Conservation (phyloP, 2,797 vertebrate genomes). For the Pseudotriccus pelzelni region DNA sequence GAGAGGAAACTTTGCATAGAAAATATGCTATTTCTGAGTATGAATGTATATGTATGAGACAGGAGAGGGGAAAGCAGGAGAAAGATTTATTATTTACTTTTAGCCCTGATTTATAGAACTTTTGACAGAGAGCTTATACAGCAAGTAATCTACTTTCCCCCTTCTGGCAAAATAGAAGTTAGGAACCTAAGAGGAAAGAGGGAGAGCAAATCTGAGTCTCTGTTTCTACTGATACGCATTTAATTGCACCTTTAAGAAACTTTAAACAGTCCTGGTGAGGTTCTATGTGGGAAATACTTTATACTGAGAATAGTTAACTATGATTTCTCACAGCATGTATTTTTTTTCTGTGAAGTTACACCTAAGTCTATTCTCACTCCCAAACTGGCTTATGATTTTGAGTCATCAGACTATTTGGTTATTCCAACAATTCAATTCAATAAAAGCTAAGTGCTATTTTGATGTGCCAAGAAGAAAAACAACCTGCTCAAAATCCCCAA, state of each 20-base stretch:
- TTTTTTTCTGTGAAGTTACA: background rate
- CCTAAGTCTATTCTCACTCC: background rate
- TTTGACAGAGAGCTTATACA: background rate
- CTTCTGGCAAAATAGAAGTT: background rate
- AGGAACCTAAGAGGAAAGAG: background rate
- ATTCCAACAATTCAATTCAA: background rate
- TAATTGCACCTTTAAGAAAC: background rate
- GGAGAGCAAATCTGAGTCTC: background rate
- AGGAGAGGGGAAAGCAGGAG: background rate
- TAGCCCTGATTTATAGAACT: background rate
- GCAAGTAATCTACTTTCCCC: background rate
- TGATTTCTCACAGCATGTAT: background rate
- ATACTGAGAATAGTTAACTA: background rate
- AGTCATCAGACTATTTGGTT: background rate
- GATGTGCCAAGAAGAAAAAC: background rate
- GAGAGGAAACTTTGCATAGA: background rate
- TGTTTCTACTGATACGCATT: background rate
- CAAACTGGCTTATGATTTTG: background rate
- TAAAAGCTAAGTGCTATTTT: background rate
- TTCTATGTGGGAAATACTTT: background rate
- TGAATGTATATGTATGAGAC: background rate
- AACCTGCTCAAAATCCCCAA: background rate
- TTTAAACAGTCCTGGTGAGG: background rate
- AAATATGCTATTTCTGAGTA: background rate
- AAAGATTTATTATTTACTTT: background rate